These are phyloP conservation scores for Leucophenga montana DNA, from an alignment of 2,888 invertebrate genomes.

Conservation along the genomic window DNA sequence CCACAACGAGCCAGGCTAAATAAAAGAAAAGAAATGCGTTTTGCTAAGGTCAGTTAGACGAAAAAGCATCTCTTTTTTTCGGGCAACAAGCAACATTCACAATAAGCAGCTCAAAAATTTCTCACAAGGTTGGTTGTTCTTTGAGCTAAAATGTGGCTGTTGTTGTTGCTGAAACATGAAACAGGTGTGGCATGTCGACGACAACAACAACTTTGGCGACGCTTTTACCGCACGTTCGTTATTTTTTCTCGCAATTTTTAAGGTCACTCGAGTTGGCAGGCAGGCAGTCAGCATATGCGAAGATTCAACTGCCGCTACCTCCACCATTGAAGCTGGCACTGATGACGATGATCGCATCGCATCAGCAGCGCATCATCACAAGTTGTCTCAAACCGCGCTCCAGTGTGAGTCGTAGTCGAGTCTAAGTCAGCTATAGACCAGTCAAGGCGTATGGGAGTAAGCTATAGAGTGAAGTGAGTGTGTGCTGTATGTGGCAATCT, in stretches of 20 bases:
- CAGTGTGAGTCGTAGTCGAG: too few species aligned
- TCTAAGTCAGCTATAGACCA: slow-evolving; percentile 39
- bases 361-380: slow-evolving; percentile 42
- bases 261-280: slow-evolving; percentile 56
- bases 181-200: slow-evolving; percentile 63
- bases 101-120: slow-evolving; percentile 46
- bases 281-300: slow-evolving; percentile 1
- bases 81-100: not conserved
- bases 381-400: too few species aligned
- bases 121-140: slow-evolving; percentile 57
- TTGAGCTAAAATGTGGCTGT: slow-evolving; percentile 39
- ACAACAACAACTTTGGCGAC: slow-evolving; percentile 57
- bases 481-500: slow-evolving; percentile 26
- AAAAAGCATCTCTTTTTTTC: slow-evolving; percentile 31
- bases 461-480: slow-evolving; percentile 34
- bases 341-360: slow-evolving; percentile 51
- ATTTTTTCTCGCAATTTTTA: slow-evolving; percentile 62
- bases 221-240: slow-evolving; percentile 67
- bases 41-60: slow-evolving; percentile 47
- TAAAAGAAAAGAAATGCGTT: slow-evolving; percentile 59
- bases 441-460: slow-evolving; percentile 42
- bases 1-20: not conserved
- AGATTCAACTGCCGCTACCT: not conserved
- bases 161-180: slow-evolving; percentile 55
- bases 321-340: not conserved